Evolutionary conservation across 2,797 vertebrate species (phyloP).

Genomic region (Sebastes ruberrimus): DNA sequence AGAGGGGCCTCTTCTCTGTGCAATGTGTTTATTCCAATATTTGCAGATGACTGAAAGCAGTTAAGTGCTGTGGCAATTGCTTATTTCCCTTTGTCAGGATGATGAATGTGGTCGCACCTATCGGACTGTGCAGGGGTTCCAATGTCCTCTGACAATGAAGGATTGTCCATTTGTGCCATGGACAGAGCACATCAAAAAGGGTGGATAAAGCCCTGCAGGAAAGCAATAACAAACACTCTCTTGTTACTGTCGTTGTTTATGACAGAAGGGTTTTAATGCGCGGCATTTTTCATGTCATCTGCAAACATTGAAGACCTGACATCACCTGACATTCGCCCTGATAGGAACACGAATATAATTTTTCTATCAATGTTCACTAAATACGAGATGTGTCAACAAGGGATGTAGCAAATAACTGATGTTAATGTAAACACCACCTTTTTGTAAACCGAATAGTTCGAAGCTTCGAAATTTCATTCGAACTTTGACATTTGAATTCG

Average conservation of each 20-base stretch:
- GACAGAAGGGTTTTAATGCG: constrained; percentile 38
- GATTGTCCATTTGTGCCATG: constrained; percentile 79
- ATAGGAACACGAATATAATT: constrained; percentile 13
- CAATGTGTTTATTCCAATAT: constrained; percentile 81
- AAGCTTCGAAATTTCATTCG: neutral
- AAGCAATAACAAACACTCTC: constrained; percentile 71
- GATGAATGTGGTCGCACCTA: constrained; percentile 78
- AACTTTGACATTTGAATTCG: neutral
- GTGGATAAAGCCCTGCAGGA: constrained; percentile 70
- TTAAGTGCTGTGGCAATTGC: constrained; percentile 82
- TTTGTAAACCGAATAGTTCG: neutral
- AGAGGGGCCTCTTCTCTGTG: constrained; percentile 55
- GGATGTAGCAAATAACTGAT: neutral
- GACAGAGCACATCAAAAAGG: constrained; percentile 75
- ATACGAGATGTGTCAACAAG: neutral
- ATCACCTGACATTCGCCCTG: neutral
- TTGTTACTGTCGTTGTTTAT: constrained; percentile 65
- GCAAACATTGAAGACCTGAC: constrained; percentile 29
- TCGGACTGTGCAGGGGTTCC: constrained; percentile 74
- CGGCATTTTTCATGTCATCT: constrained; percentile 29
- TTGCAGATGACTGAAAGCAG: constrained; percentile 82
- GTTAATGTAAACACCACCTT: neutral
- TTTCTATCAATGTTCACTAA: constrained; percentile 6
- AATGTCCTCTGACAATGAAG: constrained; percentile 78
- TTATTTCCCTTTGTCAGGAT: constrained; percentile 81